A percentile compares a stretch with the other conserved stretches of the same genome.
Conservation (phyloP, 2,113 vertebrate species). For the Silurus glanis region DNA sequence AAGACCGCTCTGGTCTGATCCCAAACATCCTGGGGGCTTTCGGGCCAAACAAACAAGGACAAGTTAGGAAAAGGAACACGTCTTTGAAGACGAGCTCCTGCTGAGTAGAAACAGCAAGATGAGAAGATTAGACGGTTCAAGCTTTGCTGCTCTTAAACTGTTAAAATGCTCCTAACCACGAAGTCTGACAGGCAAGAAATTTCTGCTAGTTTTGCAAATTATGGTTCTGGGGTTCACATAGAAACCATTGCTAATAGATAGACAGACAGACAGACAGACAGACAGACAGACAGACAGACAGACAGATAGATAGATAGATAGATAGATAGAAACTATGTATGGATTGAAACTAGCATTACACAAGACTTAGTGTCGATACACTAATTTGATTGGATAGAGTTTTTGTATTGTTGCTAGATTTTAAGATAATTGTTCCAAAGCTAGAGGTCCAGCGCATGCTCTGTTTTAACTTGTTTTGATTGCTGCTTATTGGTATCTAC, state of each 20-base stretch:
- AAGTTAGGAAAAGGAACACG: not conserved
- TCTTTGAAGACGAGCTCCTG: slow-evolving; percentile 26
- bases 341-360: not conserved
- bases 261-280: no score
- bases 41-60: not conserved
- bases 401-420: not conserved
- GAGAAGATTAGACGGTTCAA: not conserved
- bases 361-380: not conserved
- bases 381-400: not conserved
- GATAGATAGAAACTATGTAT: not conserved
- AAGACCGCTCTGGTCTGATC: not conserved
- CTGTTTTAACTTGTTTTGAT: not conserved
- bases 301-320: no score
- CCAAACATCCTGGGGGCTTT: not conserved
- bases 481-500: no score
- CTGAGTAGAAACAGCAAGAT: slow-evolving; percentile 25
- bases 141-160: slow-evolving; percentile 14
- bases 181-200: not conserved
- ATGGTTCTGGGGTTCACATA: not conserved
- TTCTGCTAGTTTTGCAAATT: not conserved
- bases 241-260: not conserved
- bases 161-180: not conserved
- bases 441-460: not conserved
- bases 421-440: not conserved
- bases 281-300: no score